Evolutionary conservation across 2,888 invertebrate genomes (phyloP).

Genomic region (Blera fallax): DNA sequence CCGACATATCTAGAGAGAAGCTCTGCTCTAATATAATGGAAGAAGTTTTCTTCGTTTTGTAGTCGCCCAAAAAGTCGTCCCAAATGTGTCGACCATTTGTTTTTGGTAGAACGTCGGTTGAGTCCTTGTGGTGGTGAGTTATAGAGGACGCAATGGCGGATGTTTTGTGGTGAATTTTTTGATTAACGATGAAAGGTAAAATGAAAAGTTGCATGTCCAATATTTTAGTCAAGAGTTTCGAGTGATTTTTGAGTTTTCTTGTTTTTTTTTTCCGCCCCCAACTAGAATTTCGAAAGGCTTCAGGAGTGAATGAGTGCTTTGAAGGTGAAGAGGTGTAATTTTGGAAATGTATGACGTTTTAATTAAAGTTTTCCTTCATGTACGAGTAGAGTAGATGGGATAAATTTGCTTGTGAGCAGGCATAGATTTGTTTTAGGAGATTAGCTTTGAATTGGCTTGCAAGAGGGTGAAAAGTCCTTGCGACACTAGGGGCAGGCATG

Average conservation of each 20-base stretch:
- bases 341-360: neutral
- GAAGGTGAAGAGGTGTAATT: neutral
- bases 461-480: neutral
- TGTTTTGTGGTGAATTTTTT: constrained; percentile 65
- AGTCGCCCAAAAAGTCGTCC: neutral
- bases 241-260: neutral
- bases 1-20: constrained; percentile 28
- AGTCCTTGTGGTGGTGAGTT: constrained; percentile 20
- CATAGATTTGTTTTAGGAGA: neutral
- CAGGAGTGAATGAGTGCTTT: neutral
- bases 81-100: constrained; percentile 33
- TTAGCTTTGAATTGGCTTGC: neutral
- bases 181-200: constrained; percentile 70
- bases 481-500: neutral
- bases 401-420: neutral
- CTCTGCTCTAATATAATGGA: constrained; percentile 17
- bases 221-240: constrained; percentile 9
- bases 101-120: neutral
- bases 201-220: constrained; percentile 60
- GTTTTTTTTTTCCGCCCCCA: neutral
- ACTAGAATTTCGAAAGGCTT: too few species aligned
- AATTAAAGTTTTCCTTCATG: constrained; percentile 8
- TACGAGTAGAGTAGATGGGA: too few species aligned
- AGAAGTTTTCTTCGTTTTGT: constrained; percentile 28
- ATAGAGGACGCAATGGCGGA: constrained; percentile 43